Percentiles rank a stretch among this genome's conserved stretches.
These are phyloP conservation scores for Onchidella celtica DNA, from an alignment of 2,888 invertebrate species.

Conservation along the genomic window DNA sequence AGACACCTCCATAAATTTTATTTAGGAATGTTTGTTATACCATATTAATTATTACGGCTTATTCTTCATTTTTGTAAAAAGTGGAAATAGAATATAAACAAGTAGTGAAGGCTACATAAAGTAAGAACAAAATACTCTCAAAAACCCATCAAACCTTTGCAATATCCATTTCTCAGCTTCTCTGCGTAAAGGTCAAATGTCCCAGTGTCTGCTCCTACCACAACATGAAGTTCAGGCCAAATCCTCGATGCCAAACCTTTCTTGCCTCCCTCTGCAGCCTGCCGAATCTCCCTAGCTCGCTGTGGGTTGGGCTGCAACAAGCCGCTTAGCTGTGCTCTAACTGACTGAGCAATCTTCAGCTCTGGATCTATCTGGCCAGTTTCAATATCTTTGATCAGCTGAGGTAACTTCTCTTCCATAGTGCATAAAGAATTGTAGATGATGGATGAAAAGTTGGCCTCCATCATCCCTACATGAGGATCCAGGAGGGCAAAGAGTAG, in stretches of 20 bases:
- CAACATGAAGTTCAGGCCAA: conserved; percentile 72
- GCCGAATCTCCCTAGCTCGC: conserved; percentile 71
- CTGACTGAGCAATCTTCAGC: conserved; percentile 64
- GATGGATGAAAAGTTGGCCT: conserved; percentile 78
- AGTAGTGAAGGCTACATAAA: too few species aligned
- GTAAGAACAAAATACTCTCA: too few species aligned
- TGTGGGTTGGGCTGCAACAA: conserved; percentile 67
- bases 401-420: conserved; percentile 64
- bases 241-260: conserved; percentile 69
- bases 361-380: conserved; percentile 64
- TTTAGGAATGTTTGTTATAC: too few species aligned
- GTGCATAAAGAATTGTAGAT: conserved; percentile 72
- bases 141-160: conserved; percentile 19
- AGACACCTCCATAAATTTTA: too few species aligned
- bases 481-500: conserved; percentile 76
- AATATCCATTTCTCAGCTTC: conserved; percentile 63
- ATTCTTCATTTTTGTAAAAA: too few species aligned
- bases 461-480: conserved; percentile 73
- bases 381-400: conserved; percentile 72
- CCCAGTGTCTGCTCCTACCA: conserved; percentile 73
- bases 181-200: conserved; percentile 72
- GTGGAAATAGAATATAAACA: too few species aligned
- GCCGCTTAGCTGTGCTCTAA: conserved; percentile 64
- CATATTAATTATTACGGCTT: too few species aligned
- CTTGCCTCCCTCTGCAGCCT: conserved; percentile 65